Evolutionary conservation across 2,888 invertebrate species (phyloP).

Genomic region (Odontothrips loti): DNA sequence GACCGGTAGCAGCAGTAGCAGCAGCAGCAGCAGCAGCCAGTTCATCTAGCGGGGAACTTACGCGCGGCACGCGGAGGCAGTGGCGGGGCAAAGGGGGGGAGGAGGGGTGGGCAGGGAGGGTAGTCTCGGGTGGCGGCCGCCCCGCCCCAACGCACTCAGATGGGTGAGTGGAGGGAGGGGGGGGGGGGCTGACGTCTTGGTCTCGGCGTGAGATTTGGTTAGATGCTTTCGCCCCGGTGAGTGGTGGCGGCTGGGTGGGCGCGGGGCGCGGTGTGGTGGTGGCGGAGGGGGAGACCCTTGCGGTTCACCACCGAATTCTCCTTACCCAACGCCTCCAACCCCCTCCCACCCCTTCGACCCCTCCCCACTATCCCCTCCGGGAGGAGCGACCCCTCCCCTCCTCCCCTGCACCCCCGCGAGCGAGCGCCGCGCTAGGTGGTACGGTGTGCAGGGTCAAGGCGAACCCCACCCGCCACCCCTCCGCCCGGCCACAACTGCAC

Average conservation of each 20-base stretch:
- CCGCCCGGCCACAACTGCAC: background rate
- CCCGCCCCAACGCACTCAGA: background rate
- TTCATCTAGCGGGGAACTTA: too few species aligned
- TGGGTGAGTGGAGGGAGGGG: background rate
- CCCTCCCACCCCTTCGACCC: background rate
- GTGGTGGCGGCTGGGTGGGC: background rate
- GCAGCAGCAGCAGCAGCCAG: too few species aligned
- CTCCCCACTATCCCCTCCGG: background rate
- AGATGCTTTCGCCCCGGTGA: background rate
- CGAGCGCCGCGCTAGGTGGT: background rate
- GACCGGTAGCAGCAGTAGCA: too few species aligned
- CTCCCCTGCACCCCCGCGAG: background rate
- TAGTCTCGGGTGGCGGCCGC: too few species aligned
- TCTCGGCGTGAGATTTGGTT: background rate
- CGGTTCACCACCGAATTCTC: background rate
- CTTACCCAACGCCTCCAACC: background rate
- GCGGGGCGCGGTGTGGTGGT: background rate
- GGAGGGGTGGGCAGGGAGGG: too few species aligned
- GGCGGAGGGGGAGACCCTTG: background rate
- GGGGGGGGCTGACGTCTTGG: background rate
- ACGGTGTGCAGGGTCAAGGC: conserved; percentile 9
- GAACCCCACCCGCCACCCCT: background rate
- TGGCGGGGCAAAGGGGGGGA: too few species aligned
- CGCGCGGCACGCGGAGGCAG: too few species aligned
- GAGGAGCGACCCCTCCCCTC: background rate